phyloP scores from a whole-genome alignment of 2,888 invertebrate species.

The Chalcosyrphus nemorum region DNA sequence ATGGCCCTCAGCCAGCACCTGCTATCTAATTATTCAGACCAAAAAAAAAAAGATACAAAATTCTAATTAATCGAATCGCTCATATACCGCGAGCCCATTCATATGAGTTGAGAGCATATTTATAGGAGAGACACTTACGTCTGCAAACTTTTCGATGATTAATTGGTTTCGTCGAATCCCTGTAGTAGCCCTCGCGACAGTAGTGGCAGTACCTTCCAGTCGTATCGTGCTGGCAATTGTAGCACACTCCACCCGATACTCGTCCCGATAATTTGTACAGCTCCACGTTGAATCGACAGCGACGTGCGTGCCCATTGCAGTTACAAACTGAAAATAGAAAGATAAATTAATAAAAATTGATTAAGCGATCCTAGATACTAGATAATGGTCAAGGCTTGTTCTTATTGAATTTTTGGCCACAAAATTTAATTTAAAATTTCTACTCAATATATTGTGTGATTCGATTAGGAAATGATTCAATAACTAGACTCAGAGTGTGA shows the following conservation, averaged over 20 bases:
- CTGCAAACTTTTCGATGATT: constrained; percentile 98
- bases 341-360: constrained; percentile 41
- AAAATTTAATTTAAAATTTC: constrained; percentile 56
- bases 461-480: constrained; percentile 61
- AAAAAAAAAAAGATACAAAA: background rate
- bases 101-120: constrained; percentile 11
- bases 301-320: constrained; percentile 98
- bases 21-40: constrained; percentile 2
- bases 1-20: constrained; percentile 18
- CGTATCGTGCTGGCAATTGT: constrained; percentile 98
- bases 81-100: background rate
- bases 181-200: constrained; percentile 98
- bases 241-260: constrained; percentile 97
- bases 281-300: constrained; percentile 99
- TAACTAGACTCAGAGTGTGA: constrained; percentile 33
- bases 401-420: background rate
- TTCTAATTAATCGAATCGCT: background rate
- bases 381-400: background rate
- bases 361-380: background rate
- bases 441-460: constrained; percentile 23
- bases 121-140: constrained; percentile 89
- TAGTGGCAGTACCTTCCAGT: constrained; percentile 99
- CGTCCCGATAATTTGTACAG: constrained; percentile 97
- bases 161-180: constrained; percentile 95
- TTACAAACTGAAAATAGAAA: constrained; percentile 92